Percentiles rank a stretch among this genome's conserved stretches.
Conservation (phyloP, 1,140 invertebrate genomes). For the Lasaia peninsularis region DNA sequence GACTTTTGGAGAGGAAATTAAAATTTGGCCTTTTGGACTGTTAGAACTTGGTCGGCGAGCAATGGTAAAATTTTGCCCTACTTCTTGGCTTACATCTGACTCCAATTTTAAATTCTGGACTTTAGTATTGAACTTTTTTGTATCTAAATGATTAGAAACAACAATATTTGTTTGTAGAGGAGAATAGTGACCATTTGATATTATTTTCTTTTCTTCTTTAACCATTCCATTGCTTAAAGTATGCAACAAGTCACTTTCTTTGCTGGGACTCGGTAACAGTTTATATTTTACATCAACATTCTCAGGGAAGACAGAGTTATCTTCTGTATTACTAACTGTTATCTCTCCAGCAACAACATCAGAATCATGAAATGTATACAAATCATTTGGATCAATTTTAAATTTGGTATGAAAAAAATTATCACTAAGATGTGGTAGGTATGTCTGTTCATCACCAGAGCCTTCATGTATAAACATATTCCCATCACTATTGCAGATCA, state of each 20-base stretch:
- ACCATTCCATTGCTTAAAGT: slow-evolving; percentile 52
- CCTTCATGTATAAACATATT: slow-evolving; percentile 65
- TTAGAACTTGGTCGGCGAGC: slow-evolving; percentile 34
- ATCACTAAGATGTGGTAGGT: slow-evolving; percentile 66
- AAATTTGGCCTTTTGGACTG: slow-evolving; percentile 39
- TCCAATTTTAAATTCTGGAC: slow-evolving; percentile 44
- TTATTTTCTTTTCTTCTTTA: slow-evolving; percentile 40
- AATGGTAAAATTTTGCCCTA: slow-evolving; percentile 34
- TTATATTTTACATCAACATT: slow-evolving; percentile 50
- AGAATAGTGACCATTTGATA: slow-evolving; percentile 58
- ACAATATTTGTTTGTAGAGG: slow-evolving; percentile 25
- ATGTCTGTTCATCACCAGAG: slow-evolving; percentile 59
- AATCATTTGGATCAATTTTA: slow-evolving; percentile 71
- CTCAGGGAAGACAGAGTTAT: slow-evolving; percentile 57
- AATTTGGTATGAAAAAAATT: slow-evolving; percentile 69
- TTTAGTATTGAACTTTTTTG: slow-evolving; percentile 53
- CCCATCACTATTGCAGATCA: slow-evolving; percentile 55
- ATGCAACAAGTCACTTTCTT: slow-evolving; percentile 46
- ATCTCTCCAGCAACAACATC: slow-evolving; percentile 69
- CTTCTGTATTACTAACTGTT: slow-evolving; percentile 67
- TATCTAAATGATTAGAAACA: slow-evolving; percentile 34
- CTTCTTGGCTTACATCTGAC: slow-evolving; percentile 30
- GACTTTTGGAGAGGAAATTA: slow-evolving; percentile 39
- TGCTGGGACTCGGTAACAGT: slow-evolving; percentile 50
- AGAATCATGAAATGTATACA: slow-evolving; percentile 72